A percentile compares a stretch with the other conserved stretches of the same genome.
These are phyloP conservation scores for Rhinophrynus dorsalis DNA, from an alignment of 2,797 vertebrate species.

Conservation along the genomic window DNA sequence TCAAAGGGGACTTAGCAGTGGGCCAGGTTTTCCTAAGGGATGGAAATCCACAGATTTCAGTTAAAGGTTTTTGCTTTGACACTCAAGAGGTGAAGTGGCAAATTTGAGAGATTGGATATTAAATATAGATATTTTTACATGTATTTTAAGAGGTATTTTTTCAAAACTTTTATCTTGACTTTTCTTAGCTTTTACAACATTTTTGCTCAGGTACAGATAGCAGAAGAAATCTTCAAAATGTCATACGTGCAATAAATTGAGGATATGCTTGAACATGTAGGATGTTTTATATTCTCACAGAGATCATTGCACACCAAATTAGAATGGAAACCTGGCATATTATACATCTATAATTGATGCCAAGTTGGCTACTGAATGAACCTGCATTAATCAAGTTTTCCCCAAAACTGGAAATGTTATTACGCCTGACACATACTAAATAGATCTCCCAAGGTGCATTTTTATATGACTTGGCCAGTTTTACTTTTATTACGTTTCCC, in stretches of 20 bases:
- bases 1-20: no score
- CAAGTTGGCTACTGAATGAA: constrained; percentile 25
- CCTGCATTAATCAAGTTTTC: constrained; percentile 39
- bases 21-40: no score
- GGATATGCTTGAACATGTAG: constrained; percentile 3
- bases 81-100: no score
- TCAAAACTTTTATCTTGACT: no score
- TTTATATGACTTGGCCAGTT: constrained; percentile 33
- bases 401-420: constrained; percentile 39
- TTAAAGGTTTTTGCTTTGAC: no score
- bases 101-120: no score
- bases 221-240: background rate
- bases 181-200: background rate
- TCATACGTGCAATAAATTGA: background rate
- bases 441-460: constrained; percentile 27
- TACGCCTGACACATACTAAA: constrained; percentile 42
- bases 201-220: background rate
- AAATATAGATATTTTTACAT: no score
- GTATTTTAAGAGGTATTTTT: no score
- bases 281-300: constrained; percentile 2
- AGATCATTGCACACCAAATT: constrained; percentile 17
- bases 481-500: constrained; percentile 23
- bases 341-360: constrained; percentile 16
- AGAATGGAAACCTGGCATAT: constrained; percentile 22
- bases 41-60: no score